Base-by-base conservation (phyloP, 1,140 invertebrate genomes). In the Drosophila saltans region DNA sequence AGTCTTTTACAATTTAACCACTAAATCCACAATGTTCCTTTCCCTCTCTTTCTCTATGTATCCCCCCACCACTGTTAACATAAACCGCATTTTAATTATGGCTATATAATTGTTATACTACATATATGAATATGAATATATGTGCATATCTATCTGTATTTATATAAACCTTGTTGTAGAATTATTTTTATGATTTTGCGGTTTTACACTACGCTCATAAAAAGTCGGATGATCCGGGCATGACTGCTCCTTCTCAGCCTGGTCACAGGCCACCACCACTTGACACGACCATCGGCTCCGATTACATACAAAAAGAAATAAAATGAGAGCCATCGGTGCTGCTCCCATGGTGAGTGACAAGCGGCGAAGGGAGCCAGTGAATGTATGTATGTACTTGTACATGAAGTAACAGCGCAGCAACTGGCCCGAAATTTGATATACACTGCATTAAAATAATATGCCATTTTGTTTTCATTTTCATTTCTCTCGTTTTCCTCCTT, bases 401-500 rank as follows among this genome's bases (percentile, higher is more conserved):
- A 52, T 52, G 45, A 52, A 52, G 45, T 52, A 45, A 60, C 10
- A 45, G 21, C 10, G 10, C 59, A 7, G 26, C 16, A 28, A 63
- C 8, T 48, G 11, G 43, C n/a, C 8, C 1, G 11, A 63, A 21
- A 26, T 30, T 52, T 52, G 45, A 52, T 52, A 52, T 52, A 26
- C 8, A 52, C 45, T 52, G 21, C 45, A 52, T 52, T 52, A 52
- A 52, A 52, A 52, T 52, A 52, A 52, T 52, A 52, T 52, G 45
- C 45, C 45, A 52, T 52, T 52, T 52, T 52, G 45, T 52, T 52
- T 52, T 52, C 45, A 52, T 52, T 52, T 52, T 52, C 45, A 26
- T 52, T 21, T 21, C 21, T 48, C 45, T 52, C 45, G 8, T 26
- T 26, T 43, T 43, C 11, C 11, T 43, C 41, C 16, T 43, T 43